A percentile compares a stretch with the other conserved stretches of the same genome.
Evolutionary conservation across 1,140 invertebrate species (phyloP).

Genomic region (Diorhabda elongata): DNA sequence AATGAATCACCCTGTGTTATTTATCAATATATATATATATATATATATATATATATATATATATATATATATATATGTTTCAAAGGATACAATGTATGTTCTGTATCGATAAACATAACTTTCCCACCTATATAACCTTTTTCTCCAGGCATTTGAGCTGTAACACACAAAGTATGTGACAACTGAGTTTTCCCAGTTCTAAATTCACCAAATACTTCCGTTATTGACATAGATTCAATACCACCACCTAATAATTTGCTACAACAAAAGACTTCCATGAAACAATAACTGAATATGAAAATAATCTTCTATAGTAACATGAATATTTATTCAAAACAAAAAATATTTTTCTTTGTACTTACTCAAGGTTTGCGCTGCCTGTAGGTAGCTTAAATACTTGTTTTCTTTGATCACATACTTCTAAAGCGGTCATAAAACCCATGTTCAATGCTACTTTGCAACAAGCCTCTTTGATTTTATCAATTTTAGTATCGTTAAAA

Average conservation of each 20-base stretch:
- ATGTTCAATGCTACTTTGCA: constrained; percentile 52
- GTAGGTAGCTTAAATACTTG: constrained; percentile 69
- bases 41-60: too few species aligned
- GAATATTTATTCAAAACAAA: constrained; percentile 7
- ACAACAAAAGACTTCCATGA: constrained; percentile 32
- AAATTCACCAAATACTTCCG: constrained; percentile 88
- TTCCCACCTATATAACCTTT: constrained; percentile 72
- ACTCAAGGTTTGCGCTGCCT: constrained; percentile 71
- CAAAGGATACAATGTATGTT: constrained; percentile 76
- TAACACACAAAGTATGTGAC: constrained; percentile 74
- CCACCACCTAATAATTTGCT: constrained; percentile 76
- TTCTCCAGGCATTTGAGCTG: constrained; percentile 66
- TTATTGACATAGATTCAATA: constrained; percentile 85
- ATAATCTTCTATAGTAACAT: neutral
- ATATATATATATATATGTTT: too few species aligned
- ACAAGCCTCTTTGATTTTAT: constrained; percentile 78
- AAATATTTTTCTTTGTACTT: constrained; percentile 38
- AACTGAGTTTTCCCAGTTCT: constrained; percentile 76
- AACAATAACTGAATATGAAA: neutral
- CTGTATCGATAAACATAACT: constrained; percentile 75
- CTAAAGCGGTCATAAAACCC: constrained; percentile 70
- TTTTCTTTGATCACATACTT: constrained; percentile 69
- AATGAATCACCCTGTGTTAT: too few species aligned
- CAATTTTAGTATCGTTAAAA: constrained; percentile 75
- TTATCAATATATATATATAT: too few species aligned